These are phyloP conservation scores for Leontopithecus rosalia DNA, from an alignment of 2,797 vertebrate genomes.

Conservation along the genomic window DNA sequence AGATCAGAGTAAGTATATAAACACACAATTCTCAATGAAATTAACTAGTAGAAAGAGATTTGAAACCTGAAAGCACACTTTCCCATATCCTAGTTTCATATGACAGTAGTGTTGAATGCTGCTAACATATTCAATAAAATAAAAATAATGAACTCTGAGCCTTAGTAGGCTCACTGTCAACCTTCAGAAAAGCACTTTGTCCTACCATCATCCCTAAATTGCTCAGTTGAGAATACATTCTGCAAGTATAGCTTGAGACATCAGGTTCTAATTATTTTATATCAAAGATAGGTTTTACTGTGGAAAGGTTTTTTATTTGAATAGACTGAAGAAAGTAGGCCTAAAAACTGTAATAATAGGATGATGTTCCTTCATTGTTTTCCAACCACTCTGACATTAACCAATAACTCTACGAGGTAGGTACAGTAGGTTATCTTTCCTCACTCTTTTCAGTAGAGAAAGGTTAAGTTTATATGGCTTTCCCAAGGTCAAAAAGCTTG, in stretches of 20 bases:
- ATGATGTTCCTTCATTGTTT: background rate
- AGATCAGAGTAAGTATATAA: background rate
- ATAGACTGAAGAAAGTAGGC: background rate
- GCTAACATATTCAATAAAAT: background rate
- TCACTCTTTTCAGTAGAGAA: background rate
- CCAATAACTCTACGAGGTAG: background rate
- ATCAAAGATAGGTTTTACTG: background rate
- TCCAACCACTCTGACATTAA: background rate
- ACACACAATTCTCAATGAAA: background rate
- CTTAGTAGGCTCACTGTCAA: background rate
- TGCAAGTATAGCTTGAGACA: background rate
- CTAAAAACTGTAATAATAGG: background rate
- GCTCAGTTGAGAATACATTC: background rate
- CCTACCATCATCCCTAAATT: background rate
- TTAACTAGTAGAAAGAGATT: background rate
- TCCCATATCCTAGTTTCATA: background rate
- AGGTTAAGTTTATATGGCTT: background rate
- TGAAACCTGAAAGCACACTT: background rate
- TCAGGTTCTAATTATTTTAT: background rate
- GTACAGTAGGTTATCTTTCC: background rate
- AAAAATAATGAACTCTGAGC: background rate
- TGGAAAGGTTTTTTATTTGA: background rate
- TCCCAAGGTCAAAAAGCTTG: background rate
- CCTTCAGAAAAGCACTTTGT: background rate
- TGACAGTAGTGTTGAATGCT: background rate